Conservation (phyloP, 2,113 vertebrate genomes). For the Cololabis saira region DNA sequence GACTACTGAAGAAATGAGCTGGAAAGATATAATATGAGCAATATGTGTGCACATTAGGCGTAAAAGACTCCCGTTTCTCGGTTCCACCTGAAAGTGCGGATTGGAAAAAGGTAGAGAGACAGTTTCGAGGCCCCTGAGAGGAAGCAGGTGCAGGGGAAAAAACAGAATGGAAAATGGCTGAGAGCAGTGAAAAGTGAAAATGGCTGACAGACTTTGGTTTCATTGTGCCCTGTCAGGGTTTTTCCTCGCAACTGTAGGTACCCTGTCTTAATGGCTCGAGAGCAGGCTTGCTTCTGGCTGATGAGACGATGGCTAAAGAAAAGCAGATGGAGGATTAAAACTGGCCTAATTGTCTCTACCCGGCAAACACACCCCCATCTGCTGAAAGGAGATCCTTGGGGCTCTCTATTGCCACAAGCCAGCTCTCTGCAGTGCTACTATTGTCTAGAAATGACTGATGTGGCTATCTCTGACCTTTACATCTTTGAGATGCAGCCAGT, state of each 20-base stretch:
- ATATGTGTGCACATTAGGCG: slow-evolving; percentile 16
- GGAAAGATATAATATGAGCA: slow-evolving; percentile 22
- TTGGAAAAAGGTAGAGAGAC: slow-evolving; percentile 1
- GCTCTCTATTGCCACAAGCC: slow-evolving; percentile 40
- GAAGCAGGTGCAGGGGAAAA: slow-evolving; percentile 38
- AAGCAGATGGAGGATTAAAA: slow-evolving; percentile 80
- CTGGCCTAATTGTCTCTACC: slow-evolving; percentile 76
- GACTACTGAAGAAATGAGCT: slow-evolving; percentile 30
- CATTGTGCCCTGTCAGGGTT: slow-evolving; percentile 56
- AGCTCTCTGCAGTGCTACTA: slow-evolving; percentile 28
- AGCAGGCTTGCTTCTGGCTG: slow-evolving; percentile 51
- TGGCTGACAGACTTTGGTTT: slow-evolving; percentile 51
- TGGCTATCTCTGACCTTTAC: slow-evolving; percentile 41
- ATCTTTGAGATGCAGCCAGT: slow-evolving; percentile 12
- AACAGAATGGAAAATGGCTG: background rate
- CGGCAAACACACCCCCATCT: slow-evolving; percentile 66
- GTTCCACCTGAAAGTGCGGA: slow-evolving; percentile 18
- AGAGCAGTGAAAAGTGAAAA: slow-evolving; percentile 49
- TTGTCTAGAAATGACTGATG: slow-evolving; percentile 61
- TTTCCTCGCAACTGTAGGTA: slow-evolving; percentile 51
- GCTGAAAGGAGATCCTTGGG: slow-evolving; percentile 55
- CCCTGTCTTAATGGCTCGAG: slow-evolving; percentile 41
- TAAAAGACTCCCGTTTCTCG: slow-evolving; percentile 5
- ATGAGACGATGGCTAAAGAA: slow-evolving; percentile 30
- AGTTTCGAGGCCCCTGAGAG: slow-evolving; percentile 17